These are phyloP conservation scores for Drosophila bifasciata DNA, from an alignment of 1,140 invertebrate species.

Conservation along the genomic window DNA sequence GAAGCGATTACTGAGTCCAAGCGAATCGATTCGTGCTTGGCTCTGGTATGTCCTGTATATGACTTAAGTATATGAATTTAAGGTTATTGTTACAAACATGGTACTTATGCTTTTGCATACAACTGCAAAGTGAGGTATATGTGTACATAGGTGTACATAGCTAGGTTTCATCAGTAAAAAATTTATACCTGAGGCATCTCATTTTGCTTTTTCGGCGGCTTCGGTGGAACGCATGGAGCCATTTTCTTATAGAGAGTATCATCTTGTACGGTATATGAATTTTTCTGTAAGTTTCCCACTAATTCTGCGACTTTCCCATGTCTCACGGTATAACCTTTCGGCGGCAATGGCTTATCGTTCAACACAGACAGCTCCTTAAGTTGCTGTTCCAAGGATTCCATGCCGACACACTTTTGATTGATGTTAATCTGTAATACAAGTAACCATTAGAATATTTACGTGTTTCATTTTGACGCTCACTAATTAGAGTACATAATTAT, in stretches of 20 bases:
- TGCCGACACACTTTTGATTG: background rate
- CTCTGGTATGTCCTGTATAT: no score
- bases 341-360: constrained; percentile 3
- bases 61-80: no score
- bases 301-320: constrained; percentile 54
- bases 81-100: no score
- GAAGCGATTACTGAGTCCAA: no score
- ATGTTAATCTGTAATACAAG: no score
- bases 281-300: constrained; percentile 49
- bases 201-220: constrained; percentile 38
- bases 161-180: background rate
- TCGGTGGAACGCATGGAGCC: constrained; percentile 55
- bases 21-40: no score
- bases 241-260: constrained; percentile 4
- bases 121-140: no score
- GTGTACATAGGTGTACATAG: no score
- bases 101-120: no score
- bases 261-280: constrained; percentile 1
- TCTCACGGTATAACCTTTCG: constrained; percentile 4
- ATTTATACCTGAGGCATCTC: constrained; percentile 55
- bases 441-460: no score
- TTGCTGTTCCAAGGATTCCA: constrained; percentile 35
- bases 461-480: no score
- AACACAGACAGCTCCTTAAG: constrained; percentile 14
- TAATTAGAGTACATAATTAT: no score